phyloP scores from a whole-genome alignment of 2,888 invertebrate species.

The Lasioglossum lativentre region DNA sequence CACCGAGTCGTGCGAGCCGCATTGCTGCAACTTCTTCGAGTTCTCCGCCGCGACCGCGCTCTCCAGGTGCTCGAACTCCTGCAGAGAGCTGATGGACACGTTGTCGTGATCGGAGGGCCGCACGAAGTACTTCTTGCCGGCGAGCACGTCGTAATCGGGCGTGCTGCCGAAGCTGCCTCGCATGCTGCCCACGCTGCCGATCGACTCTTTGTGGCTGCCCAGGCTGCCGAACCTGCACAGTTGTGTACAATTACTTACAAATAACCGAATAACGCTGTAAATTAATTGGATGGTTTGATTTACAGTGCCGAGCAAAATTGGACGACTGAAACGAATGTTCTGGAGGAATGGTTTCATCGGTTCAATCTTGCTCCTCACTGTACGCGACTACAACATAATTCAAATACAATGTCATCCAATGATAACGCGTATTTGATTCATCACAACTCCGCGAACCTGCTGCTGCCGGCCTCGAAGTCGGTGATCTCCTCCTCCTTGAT shows the following conservation, averaged over 20 bases:
- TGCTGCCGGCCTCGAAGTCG: conserved; percentile 91
- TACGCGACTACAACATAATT: too few species aligned
- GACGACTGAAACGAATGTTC: too few species aligned
- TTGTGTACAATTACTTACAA: not conserved
- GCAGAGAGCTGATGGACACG: conserved; percentile 95
- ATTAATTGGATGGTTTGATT: too few species aligned
- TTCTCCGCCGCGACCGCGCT: conserved; percentile 93
- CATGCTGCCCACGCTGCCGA: conserved; percentile 91
- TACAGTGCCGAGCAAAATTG: too few species aligned
- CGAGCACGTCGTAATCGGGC: conserved; percentile 95
- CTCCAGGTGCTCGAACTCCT: conserved; percentile 97
- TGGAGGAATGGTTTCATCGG: too few species aligned
- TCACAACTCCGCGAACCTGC: conserved; percentile 83
- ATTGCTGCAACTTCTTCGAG: conserved; percentile 87
- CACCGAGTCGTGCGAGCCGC: conserved; percentile 93
- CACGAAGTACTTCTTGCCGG: conserved; percentile 93
- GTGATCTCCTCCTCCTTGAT: conserved; percentile 97
- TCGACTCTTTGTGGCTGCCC: conserved; percentile 91
- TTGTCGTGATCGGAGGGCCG: conserved; percentile 95
- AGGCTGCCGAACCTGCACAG: conserved; percentile 90
- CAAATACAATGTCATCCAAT: too few species aligned
- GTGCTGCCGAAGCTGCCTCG: conserved; percentile 96
- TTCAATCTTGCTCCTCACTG: too few species aligned
- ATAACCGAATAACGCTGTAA: too few species aligned
- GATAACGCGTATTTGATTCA: not conserved